These are phyloP conservation scores for Knipowitschia caucasica DNA, from an alignment of 2,797 vertebrate genomes.

Conservation along the genomic window DNA sequence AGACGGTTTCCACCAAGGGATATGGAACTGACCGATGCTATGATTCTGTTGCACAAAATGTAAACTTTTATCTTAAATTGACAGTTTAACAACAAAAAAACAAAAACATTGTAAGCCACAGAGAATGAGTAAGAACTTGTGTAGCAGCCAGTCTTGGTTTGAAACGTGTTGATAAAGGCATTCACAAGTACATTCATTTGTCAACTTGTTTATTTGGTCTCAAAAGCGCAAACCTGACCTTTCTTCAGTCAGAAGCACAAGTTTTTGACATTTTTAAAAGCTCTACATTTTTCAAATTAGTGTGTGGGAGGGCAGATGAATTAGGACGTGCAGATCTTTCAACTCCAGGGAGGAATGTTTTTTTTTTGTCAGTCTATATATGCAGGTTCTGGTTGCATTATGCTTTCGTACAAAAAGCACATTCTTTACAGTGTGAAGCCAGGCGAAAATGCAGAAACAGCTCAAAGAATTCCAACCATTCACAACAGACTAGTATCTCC, in stretches of 20 bases:
- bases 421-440: constrained; percentile 24
- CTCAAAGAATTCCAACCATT: constrained; percentile 30
- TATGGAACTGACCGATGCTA: too few relatives aligned
- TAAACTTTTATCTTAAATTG: background rate
- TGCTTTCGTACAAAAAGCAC: constrained; percentile 27
- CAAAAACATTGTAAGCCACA: background rate
- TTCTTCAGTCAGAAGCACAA: background rate
- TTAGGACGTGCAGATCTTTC: constrained; percentile 13
- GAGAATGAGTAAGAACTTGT: background rate
- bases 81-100: background rate
- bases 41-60: too few relatives aligned
- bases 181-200: background rate
- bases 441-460: constrained; percentile 24
- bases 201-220: too few relatives aligned
- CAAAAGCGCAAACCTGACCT: too few relatives aligned
- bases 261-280: constrained; percentile 15
- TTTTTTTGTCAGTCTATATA: constrained; percentile 37
- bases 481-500: constrained; percentile 32
- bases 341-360: constrained; percentile 28
- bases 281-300: background rate
- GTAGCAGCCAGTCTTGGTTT: background rate
- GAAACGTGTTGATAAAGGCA: background rate
- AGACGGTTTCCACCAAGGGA: too few relatives aligned
- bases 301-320: constrained; percentile 7
- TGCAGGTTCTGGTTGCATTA: constrained; percentile 20